Base-by-base conservation (phyloP, 2,113 vertebrate species). In the Sardina pilchardus region DNA sequence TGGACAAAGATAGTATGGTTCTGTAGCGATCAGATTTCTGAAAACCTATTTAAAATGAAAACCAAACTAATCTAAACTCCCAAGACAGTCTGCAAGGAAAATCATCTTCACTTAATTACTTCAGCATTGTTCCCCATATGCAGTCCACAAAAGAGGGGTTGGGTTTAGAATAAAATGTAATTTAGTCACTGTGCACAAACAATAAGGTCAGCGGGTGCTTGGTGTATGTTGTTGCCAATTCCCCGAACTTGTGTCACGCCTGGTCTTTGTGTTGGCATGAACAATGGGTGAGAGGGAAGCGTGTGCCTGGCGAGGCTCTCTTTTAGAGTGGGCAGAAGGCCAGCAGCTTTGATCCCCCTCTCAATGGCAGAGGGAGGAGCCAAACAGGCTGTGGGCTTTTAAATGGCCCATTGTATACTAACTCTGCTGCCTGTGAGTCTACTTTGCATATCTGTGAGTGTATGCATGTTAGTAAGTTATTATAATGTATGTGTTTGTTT, bases 261-360 rank as follows among this genome's bases (percentile, higher is more conserved):
- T 86, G 87, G 67, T 84, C 83, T 82, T 83, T 86, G 87, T 71
- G 48, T 26, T 48, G 81, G 30, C 83, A 84, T 30, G 45, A 12
- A 81, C 19, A 50, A 39, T 50, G 84, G 84, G 84, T 59, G 85
- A 90, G 84, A 87, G 80, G 84, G 81, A 75, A 87, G 83, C 88
- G 86, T 48, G 78, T 90, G 89, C 83, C 89, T 43, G n/a, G 50
- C 80, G 80, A 88, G 83, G 82, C 50, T 86, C 88, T 71, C 10
- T 34, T 34, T 71, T 8, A 30, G n/a, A 71, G 26, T 43, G 81
- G 83, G 86, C 81, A n/a, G 83, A 82, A 48, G 56, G 86, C 89
- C 89, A 90, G 88, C 45, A 56, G 75, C 63, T 85, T 83, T 88
- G 86, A 75, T 81, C 87, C 59, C 53, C 50, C 59, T 59, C 81